A percentile compares a stretch with the other conserved stretches of the same genome.
phyloP scores from a whole-genome alignment of 64 coral and sea anemone species.

The Acropora yongei region DNA sequence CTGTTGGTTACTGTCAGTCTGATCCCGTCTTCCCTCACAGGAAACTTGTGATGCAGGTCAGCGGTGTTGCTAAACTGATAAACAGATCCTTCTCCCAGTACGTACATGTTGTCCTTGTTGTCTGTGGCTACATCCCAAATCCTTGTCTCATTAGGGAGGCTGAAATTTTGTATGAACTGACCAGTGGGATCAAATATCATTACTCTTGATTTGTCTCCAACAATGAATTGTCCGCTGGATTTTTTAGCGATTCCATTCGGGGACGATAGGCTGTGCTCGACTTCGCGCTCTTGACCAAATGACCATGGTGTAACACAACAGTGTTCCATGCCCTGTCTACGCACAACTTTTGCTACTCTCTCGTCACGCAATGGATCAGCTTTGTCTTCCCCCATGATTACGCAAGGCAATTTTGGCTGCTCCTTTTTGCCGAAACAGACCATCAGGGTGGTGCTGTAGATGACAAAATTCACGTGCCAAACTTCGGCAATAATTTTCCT shows the following conservation, averaged over 20 bases:
- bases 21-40: no score
- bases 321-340: not conserved
- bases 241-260: no score
- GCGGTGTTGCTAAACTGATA: no score
- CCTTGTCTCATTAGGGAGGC: no score
- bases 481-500: slow-evolving; percentile 29
- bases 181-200: no score
- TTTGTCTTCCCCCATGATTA: not conserved
- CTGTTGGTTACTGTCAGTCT: no score
- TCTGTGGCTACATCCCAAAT: not conserved
- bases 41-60: no score
- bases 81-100: not conserved
- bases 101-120: slow-evolving; percentile 1
- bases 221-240: no score
- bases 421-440: not conserved
- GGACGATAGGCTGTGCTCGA: no score
- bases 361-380: slow-evolving; percentile 43
- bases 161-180: no score
- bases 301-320: slow-evolving; percentile 28
- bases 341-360: slow-evolving; percentile 8
- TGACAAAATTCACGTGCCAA: slow-evolving; percentile 23
- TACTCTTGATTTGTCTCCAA: not conserved
- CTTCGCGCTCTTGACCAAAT: slow-evolving; percentile 3
- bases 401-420: slow-evolving; percentile 23
- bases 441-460: slow-evolving; percentile 26